Evolutionary conservation across 2,888 invertebrate genomes (phyloP).

Genomic region (Colostygia pectinataria): DNA sequence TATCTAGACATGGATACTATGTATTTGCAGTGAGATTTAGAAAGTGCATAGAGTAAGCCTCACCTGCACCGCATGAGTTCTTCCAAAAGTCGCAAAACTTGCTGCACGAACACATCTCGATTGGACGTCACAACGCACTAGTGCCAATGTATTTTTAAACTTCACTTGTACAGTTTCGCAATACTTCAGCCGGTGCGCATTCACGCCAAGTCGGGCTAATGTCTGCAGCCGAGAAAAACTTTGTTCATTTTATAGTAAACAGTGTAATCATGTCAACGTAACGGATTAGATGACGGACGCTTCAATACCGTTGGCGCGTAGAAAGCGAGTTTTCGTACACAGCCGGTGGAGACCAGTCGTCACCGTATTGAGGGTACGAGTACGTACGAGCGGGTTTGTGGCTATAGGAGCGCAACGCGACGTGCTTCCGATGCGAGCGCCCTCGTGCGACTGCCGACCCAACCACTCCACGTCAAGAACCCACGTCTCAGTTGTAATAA

Average conservation of each 20-base stretch:
- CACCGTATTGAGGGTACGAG: slow-evolving; percentile 50
- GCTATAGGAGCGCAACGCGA: slow-evolving; percentile 43
- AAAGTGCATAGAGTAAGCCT: slow-evolving; percentile 53
- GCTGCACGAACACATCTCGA: slow-evolving; percentile 78
- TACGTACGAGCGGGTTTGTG: slow-evolving; percentile 37
- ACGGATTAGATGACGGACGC: slow-evolving; percentile 56
- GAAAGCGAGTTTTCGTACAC: slow-evolving; percentile 63
- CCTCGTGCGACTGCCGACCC: slow-evolving; percentile 66
- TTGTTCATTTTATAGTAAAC: slow-evolving; percentile 57
- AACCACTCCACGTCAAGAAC: slow-evolving; percentile 33
- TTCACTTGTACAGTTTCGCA: slow-evolving; percentile 81
- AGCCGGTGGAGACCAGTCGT: slow-evolving; percentile 46
- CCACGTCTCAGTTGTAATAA: slow-evolving; percentile 44
- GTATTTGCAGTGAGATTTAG: slow-evolving; percentile 36
- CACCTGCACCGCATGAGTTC: slow-evolving; percentile 79
- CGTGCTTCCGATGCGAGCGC: slow-evolving; percentile 66
- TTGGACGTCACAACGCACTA: slow-evolving; percentile 69
- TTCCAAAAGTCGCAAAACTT: slow-evolving; percentile 80
- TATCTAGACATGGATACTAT: neutral
- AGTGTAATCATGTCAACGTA: slow-evolving; percentile 64
- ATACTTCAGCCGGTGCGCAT: slow-evolving; percentile 69
- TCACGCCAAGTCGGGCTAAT: slow-evolving; percentile 60
- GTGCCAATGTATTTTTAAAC: slow-evolving; percentile 82
- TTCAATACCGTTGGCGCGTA: slow-evolving; percentile 65
- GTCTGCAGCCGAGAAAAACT: slow-evolving; percentile 59